Evolutionary conservation across 2,888 invertebrate species (phyloP).

Genomic region (Bombylius major): DNA sequence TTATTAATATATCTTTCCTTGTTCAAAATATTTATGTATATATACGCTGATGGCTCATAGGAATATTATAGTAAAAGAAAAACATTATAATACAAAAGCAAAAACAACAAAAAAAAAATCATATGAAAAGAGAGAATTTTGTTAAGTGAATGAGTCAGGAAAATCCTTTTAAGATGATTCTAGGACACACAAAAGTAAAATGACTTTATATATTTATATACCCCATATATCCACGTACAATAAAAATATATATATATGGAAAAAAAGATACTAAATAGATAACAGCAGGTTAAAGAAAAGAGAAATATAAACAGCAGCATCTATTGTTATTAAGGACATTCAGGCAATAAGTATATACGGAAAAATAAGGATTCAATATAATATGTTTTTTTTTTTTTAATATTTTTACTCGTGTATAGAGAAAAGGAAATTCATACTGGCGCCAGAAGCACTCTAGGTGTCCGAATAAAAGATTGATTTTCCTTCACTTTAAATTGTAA

Average conservation of each 20-base stretch:
- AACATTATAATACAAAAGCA: neutral
- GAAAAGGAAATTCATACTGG: neutral
- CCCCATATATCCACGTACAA: neutral
- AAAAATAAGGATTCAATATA: neutral
- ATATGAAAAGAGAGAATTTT: neutral
- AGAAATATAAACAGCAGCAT: neutral
- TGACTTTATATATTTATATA: neutral
- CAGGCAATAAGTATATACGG: neutral
- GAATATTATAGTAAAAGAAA: neutral
- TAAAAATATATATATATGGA: too few relatives aligned
- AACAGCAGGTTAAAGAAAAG: neutral
- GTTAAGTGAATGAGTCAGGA: neutral
- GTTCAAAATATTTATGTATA: too few relatives aligned
- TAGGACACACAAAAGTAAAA: neutral
- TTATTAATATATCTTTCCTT: too few relatives aligned
- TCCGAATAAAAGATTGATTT: constrained; percentile 3
- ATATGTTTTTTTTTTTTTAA: neutral
- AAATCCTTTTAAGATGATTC: neutral
- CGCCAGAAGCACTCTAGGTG: constrained; percentile 5
- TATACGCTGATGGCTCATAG: too few relatives aligned
- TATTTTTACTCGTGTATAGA: neutral
- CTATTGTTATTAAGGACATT: neutral
- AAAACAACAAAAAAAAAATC: neutral
- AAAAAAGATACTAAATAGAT: too few relatives aligned
- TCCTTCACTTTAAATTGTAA: neutral